Conservation (phyloP, 2,113 vertebrate species). For the Coryphaenoides rupestris region DNA sequence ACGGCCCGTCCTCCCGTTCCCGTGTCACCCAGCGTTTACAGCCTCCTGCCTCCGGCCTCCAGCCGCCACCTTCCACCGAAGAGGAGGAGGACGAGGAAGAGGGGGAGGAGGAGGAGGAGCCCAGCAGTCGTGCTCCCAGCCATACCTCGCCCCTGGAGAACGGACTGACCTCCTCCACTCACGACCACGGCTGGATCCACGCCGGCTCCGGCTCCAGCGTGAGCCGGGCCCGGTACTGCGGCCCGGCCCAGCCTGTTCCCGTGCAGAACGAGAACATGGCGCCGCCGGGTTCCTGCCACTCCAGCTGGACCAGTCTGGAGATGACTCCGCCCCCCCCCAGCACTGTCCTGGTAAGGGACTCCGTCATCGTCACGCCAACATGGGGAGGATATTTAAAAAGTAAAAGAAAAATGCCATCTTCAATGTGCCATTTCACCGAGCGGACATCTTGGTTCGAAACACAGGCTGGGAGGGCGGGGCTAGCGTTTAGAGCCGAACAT, state of each 20-base stretch:
- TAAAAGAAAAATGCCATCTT: no score
- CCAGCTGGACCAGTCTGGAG: constrained; percentile 62
- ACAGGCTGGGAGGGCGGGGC: no score
- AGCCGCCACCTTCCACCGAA: no score
- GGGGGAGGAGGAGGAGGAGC: no score
- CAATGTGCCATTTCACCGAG: no score
- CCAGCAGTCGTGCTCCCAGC: constrained; percentile 39
- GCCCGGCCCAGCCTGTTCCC: constrained; percentile 60
- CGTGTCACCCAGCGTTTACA: constrained; percentile 73
- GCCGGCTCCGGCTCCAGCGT: constrained; percentile 40
- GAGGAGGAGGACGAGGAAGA: no score
- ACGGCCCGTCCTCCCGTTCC: constrained; percentile 45
- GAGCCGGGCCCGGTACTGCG: constrained; percentile 63
- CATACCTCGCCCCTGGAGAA: constrained; percentile 36
- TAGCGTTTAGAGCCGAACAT: no score
- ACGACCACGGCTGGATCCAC: constrained; percentile 36
- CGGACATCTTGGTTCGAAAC: no score
- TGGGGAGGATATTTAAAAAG: no score
- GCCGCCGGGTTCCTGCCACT: constrained; percentile 54
- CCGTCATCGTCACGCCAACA: no score
- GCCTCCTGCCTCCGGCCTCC: constrained; percentile 38
- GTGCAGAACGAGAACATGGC: constrained; percentile 82
- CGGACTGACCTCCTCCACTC: constrained; percentile 37
- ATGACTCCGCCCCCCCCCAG: constrained; percentile 63
- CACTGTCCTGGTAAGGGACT: constrained; percentile 71